These are phyloP conservation scores for Hycleus cichorii DNA, from an alignment of 1,140 invertebrate genomes.

Conservation along the genomic window DNA sequence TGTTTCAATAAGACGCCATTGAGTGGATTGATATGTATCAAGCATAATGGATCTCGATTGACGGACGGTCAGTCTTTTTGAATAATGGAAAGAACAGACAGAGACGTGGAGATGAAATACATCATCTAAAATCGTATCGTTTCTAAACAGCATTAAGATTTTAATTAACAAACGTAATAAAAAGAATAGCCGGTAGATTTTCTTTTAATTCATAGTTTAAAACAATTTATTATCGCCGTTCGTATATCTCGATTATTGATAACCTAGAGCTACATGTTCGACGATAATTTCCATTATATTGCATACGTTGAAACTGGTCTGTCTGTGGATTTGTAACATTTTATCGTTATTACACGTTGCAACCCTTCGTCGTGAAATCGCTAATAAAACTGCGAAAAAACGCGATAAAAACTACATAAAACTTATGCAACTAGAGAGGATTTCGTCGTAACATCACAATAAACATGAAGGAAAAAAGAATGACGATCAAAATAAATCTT, in stretches of 20 bases:
- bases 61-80: slow-evolving; percentile 11
- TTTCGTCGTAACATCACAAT: too few species aligned
- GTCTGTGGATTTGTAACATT: too few species aligned
- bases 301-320: too few species aligned
- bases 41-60: slow-evolving; percentile 15
- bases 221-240: slow-evolving; percentile 16
- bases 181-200: neutral
- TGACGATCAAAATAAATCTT: too few species aligned
- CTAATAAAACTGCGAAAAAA: neutral
- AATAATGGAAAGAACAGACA: slow-evolving; percentile 9
- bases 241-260: neutral
- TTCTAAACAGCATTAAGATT: too few species aligned
- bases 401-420: neutral
- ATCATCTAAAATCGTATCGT: too few species aligned
- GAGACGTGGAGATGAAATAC: neutral
- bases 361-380: neutral
- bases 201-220: neutral
- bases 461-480: too few species aligned
- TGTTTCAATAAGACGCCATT: slow-evolving; percentile 12
- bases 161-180: neutral
- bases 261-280: neutral
- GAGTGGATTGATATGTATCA: slow-evolving; percentile 13
- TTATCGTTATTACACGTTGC: too few species aligned
- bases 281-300: neutral
- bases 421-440: neutral